Conservation (phyloP, 1,140 invertebrate genomes). For the Diachasma alloeum region DNA sequence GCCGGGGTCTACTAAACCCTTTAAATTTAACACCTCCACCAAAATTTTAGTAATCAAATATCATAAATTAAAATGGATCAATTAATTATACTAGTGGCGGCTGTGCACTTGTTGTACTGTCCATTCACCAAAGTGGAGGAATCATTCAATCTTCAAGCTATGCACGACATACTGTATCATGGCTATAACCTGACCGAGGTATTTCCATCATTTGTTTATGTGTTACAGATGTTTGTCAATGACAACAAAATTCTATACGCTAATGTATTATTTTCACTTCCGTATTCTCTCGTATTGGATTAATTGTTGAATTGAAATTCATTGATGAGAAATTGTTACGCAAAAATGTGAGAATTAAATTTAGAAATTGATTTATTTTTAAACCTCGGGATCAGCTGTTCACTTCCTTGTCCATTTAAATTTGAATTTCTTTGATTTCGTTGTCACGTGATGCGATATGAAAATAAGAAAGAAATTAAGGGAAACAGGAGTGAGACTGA, state of each 20-base stretch:
- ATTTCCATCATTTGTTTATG: conserved; percentile 39
- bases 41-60: too few relatives aligned
- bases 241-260: not conserved
- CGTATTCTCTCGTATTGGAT: too few relatives aligned
- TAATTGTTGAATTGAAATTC: not conserved
- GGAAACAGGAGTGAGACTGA: not conserved
- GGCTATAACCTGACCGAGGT: conserved; percentile 85
- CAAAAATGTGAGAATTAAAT: conserved; percentile 45
- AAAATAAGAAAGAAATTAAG: not conserved
- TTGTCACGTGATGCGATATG: not conserved
- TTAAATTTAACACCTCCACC: too few relatives aligned
- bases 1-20: too few relatives aligned
- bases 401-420: conserved; percentile 3
- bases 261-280: too few relatives aligned
- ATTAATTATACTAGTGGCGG: conserved; percentile 70
- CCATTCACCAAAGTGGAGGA: conserved; percentile 99
- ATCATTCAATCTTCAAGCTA: conserved; percentile 98
- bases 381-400: conserved; percentile 47
- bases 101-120: conserved; percentile 84
- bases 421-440: not conserved
- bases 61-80: conserved; percentile 56
- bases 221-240: not conserved
- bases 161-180: conserved; percentile 95
- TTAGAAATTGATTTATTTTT: conserved; percentile 53
- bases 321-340: conserved; percentile 30